Evolutionary conservation across 1,140 invertebrate species (phyloP).

Genomic region (Colletes gigas): DNA sequence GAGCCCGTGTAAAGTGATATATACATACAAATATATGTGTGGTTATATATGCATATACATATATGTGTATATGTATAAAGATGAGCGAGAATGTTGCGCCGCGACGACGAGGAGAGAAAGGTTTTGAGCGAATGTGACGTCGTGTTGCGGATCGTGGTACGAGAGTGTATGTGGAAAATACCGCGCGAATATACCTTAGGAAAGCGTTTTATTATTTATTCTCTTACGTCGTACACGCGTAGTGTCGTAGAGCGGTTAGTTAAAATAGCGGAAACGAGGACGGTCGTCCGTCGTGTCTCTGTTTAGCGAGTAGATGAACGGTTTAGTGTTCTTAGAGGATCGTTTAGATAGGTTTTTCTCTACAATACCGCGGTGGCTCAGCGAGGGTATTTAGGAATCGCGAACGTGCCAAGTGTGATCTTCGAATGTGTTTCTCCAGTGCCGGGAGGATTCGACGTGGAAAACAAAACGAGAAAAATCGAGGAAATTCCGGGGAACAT

Average conservation of each 20-base stretch:
- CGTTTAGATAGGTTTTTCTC: slow-evolving; percentile 76
- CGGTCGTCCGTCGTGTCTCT: slow-evolving; percentile 75
- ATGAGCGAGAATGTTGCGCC: slow-evolving; percentile 17
- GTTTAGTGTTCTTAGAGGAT: slow-evolving; percentile 76
- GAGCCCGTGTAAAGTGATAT: slow-evolving; percentile 32
- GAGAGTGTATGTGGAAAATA: slow-evolving; percentile 9
- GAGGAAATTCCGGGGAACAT: slow-evolving; percentile 1
- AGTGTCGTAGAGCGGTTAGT: slow-evolving; percentile 69
- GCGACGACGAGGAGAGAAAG: slow-evolving; percentile 28
- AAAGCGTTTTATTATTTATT: slow-evolving; percentile 80
- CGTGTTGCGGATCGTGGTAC: slow-evolving; percentile 4
- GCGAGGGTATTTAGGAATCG: slow-evolving; percentile 66
- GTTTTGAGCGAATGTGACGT: slow-evolving; percentile 29
- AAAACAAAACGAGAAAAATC: slow-evolving; percentile 11
- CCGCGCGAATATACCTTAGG: slow-evolving; percentile 59
- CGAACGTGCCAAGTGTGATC: slow-evolving; percentile 73
- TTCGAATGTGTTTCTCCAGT: slow-evolving; percentile 47
- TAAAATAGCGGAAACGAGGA: slow-evolving; percentile 69
- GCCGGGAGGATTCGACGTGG: slow-evolving; percentile 13
- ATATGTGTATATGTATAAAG: slow-evolving; percentile 43
- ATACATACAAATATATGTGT: slow-evolving; percentile 33
- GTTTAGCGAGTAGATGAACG: slow-evolving; percentile 74
- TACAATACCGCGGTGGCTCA: slow-evolving; percentile 75
- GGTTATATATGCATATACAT: slow-evolving; percentile 5
- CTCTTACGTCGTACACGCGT: slow-evolving; percentile 75